These are phyloP conservation scores for Dexiosoma caninum DNA, from an alignment of 2,888 invertebrate genomes.

Conservation along the genomic window DNA sequence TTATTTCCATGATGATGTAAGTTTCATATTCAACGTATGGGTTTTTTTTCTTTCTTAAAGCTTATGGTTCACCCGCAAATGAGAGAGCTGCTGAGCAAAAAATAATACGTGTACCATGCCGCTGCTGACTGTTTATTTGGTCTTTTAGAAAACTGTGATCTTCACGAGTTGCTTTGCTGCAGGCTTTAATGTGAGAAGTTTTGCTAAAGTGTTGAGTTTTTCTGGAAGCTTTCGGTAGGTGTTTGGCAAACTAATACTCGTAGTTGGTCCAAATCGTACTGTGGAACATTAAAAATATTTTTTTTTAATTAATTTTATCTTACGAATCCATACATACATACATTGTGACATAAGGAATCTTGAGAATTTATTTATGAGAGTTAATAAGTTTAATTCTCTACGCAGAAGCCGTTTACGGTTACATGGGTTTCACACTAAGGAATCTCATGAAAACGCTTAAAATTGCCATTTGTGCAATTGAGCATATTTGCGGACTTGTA, in stretches of 20 bases:
- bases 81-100: constrained; percentile 2
- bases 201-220: constrained; percentile 58
- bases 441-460: too few species aligned
- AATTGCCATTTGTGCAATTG: too few species aligned
- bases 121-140: not conserved
- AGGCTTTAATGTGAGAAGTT: constrained; percentile 34
- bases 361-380: too few species aligned
- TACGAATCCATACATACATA: too few species aligned
- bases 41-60: not conserved
- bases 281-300: constrained; percentile 20
- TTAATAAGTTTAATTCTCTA: too few species aligned
- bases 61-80: constrained; percentile 36
- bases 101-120: not conserved
- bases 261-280: constrained; percentile 25
- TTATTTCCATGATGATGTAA: constrained; percentile 57
- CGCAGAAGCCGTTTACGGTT: too few species aligned
- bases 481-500: too few species aligned
- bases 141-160: not conserved
- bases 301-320: too few species aligned
- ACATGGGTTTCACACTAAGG: too few species aligned
- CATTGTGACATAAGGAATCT: too few species aligned
- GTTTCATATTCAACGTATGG: constrained; percentile 31
- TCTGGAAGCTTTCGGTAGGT: constrained; percentile 51
- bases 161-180: constrained; percentile 32
- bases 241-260: constrained; percentile 10